A percentile compares a stretch with the other conserved stretches of the same genome.
Conservation (phyloP, 2,113 vertebrate species). For the Lampris megalopsis region DNA sequence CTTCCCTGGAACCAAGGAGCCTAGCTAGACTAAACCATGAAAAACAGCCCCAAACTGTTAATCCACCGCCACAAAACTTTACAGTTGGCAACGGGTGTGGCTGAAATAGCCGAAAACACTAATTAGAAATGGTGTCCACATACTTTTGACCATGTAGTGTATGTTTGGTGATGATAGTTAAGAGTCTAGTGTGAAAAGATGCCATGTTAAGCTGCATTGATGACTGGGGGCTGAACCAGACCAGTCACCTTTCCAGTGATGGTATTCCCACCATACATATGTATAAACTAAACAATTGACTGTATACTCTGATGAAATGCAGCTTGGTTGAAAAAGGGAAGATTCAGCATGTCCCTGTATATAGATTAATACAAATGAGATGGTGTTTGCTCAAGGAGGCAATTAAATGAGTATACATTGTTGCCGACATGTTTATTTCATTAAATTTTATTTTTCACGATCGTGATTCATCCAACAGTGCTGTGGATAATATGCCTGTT, state of each 20-base stretch:
- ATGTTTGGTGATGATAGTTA: constrained; percentile 42
- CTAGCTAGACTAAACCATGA: too few species aligned
- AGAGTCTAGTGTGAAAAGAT: constrained; percentile 46
- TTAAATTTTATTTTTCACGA: constrained; percentile 5
- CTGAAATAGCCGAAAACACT: too few species aligned
- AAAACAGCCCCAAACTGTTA: too few species aligned
- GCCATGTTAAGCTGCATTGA: constrained; percentile 60
- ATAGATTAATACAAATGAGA: background rate
- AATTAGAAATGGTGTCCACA: too few species aligned
- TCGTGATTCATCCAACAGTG: background rate
- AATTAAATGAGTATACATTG: background rate
- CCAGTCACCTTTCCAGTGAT: background rate
- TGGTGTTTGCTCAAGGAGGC: background rate
- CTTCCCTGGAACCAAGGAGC: too few species aligned
- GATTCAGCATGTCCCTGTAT: constrained; percentile 1
- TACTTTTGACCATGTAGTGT: too few species aligned
- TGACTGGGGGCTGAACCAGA: constrained; percentile 12
- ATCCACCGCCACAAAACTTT: too few species aligned
- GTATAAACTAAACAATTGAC: background rate
- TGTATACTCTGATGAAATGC: constrained; percentile 29
- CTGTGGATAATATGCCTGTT: background rate
- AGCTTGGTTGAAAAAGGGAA: background rate
- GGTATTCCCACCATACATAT: too few species aligned
- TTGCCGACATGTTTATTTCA: constrained; percentile 16
- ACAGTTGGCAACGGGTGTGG: too few species aligned